A percentile compares a stretch with the other conserved stretches of the same genome.
Evolutionary conservation across 2,113 vertebrate species (phyloP).

Genomic region (Accipiter cooperii): DNA sequence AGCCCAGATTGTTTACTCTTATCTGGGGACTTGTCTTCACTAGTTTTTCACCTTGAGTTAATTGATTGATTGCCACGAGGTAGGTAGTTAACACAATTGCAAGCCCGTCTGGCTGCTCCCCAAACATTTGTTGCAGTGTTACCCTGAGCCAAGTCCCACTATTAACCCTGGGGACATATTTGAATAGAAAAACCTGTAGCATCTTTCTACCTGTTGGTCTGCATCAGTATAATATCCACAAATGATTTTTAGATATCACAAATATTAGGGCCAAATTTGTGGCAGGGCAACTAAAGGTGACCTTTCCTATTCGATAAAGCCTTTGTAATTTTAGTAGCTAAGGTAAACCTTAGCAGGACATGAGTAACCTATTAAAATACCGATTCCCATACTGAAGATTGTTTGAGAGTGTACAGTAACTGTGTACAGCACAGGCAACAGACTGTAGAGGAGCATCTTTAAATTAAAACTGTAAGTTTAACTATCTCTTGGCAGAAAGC

Average conservation of each 20-base stretch:
- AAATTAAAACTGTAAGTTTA: conserved; percentile 35
- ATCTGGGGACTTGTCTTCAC: conserved; percentile 12
- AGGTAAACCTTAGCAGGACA: not conserved
- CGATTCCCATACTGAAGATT: not conserved
- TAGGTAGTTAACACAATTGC: not conserved
- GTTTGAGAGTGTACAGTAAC: not conserved
- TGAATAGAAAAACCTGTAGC: not conserved
- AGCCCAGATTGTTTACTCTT: conserved; percentile 34
- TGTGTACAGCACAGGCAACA: not conserved
- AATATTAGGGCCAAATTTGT: not conserved
- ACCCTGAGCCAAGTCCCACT: not conserved
- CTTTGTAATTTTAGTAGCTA: not conserved
- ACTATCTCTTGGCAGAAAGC: conserved; percentile 18
- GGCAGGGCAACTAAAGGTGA: not conserved
- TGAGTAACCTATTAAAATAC: not conserved
- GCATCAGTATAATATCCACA: not conserved
- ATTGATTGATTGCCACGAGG: conserved; percentile 15
- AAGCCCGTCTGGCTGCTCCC: not conserved
- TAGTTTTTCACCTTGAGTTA: conserved; percentile 26
- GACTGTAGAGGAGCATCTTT: not conserved
- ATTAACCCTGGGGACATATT: not conserved
- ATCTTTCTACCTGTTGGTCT: not conserved
- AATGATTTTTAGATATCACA: not conserved
- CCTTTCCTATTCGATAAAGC: not conserved
- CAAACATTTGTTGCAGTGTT: not conserved